Evolutionary conservation across 2,888 invertebrate genomes (phyloP), one percentile per base, ranked within the genome.

Genomic region (Caenorhabditis sp.): DNA sequence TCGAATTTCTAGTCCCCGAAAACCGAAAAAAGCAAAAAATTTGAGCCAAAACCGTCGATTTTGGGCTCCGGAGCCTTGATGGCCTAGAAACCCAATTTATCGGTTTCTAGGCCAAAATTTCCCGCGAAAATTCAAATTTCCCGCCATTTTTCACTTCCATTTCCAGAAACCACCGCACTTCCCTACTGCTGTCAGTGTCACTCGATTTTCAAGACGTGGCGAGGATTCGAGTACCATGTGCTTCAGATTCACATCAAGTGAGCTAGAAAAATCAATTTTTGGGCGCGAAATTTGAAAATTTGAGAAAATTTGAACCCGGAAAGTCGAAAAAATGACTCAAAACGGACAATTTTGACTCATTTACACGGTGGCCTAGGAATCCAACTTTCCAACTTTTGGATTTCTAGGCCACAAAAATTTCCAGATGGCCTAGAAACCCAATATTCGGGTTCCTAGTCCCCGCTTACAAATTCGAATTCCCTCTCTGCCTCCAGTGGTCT

Each of bases 211-310:
- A 84, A 84, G 69, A 82, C 84, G 24, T 86, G 85, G 77, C 72
- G 83, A 22, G 86, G 85, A 35, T 73, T 85, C 69, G 86, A 86
- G 47, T 86, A 86, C 69, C 86, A 86, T 44, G 80, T 85, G 22
- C 69, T 86, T 24, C 75, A 68, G 26, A 59, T 63, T 31, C 86
- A 86, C 77, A 35, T 86, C 8, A 86, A 86, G 86, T 86, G n/a
- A 38, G 38, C 12, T 7, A 12, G 12, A 38, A 38, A 38, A 38
- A 10, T 38, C 72, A 28, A 19, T 26, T 69, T 31, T 31, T 31
- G 7, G 7, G 31, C 7, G 31, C 24, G 12, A 56, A 69, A 26
- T 54, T 0, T 14, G 22, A 22, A 56, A 10, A 28, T 24, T 63
- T 38, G 16, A 28, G 24, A 31, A 49, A 61, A 31, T 31, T 31